Base-by-base conservation (phyloP, 2,888 invertebrate species). In the Latheticus oryzae region DNA sequence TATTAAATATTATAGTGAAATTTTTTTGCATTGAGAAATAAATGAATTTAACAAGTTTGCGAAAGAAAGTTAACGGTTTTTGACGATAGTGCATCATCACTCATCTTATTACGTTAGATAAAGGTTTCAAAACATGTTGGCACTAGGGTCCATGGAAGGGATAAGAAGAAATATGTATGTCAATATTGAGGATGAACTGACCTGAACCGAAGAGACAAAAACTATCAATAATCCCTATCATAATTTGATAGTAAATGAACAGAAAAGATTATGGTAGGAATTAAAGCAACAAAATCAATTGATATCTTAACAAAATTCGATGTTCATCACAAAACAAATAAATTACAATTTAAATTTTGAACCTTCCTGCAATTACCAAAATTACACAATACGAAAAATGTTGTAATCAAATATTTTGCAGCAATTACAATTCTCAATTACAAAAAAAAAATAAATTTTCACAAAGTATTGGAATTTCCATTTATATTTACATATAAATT, bases 401-500 rank as follows among this genome's bases (percentile, higher is more conserved):
- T 3, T n/a, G 30, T 30, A 28, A 30, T 45, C 30, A 45, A 45
- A 43, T 28, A 43, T 43, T 43, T 38, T 28, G 3, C 5, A 42
- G 16, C 11, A 17, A 45, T 45, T 45, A 30, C 45, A 28, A 5
- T 9, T 9, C 26, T 5, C 8, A 3, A 16, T 9, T 37, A 2
- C n/a, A 28, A 23, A 38, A 43, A 24, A 9, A 2, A 43, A 5
- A 16, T 4, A 43, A 43, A 9, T 26, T n/a, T 43, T 43, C 9
- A 15, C 5, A 11, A 32, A 19, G 45, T 28, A 8, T 30, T 30
- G 21, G 4, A 45, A 45, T 16, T 45, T 30, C 2, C 16, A 37
- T 37, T 28, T 26, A 12, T 28, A 43, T 43, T 43, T 43, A 43
- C 43, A 43, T 43, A 21, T 32, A 45, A 45, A 43, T 30, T 13